Conservation (phyloP, 1,140 invertebrate genomes). For the Tetranychus cinnabarinus region DNA sequence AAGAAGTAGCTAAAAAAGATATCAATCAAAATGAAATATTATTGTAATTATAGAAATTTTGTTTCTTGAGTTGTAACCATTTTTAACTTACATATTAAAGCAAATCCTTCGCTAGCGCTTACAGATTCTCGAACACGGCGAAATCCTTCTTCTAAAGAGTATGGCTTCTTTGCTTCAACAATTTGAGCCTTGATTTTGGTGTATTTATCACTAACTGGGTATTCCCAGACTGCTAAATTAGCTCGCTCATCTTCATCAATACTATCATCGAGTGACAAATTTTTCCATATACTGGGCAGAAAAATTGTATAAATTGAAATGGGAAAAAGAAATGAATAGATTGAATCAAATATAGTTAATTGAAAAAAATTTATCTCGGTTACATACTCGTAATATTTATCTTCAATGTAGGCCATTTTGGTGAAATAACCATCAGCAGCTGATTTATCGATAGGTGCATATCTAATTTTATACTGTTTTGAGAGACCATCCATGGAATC, state of each 20-base stretch:
- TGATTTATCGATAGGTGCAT: slow-evolving; percentile 57
- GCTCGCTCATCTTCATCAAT: slow-evolving; percentile 62
- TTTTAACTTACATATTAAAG: slow-evolving; percentile 44
- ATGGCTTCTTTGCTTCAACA: slow-evolving; percentile 64
- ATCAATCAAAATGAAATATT: neutral
- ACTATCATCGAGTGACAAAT: slow-evolving; percentile 84
- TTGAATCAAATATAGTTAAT: neutral
- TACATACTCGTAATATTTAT: slow-evolving; percentile 53
- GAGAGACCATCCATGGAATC: slow-evolving; percentile 73
- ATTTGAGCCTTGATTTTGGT: slow-evolving; percentile 96
- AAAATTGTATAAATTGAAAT: slow-evolving; percentile 1
- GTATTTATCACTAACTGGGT: slow-evolving; percentile 90
- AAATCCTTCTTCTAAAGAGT: slow-evolving; percentile 30
- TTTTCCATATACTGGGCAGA: slow-evolving; percentile 53
- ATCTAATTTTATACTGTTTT: slow-evolving; percentile 84
- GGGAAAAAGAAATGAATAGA: neutral
- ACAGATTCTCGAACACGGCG: slow-evolving; percentile 31
- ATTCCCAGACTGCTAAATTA: slow-evolving; percentile 90
- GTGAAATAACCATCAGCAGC: slow-evolving; percentile 77
- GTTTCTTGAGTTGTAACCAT: neutral
- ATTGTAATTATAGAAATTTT: neutral
- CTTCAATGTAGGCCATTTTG: slow-evolving; percentile 82
- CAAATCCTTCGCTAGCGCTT: slow-evolving; percentile 51
- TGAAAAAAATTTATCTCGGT: neutral
- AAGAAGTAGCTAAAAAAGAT: neutral